phyloP scores from a whole-genome alignment of 2,888 invertebrate species.

The Octonoba sinensis region DNA sequence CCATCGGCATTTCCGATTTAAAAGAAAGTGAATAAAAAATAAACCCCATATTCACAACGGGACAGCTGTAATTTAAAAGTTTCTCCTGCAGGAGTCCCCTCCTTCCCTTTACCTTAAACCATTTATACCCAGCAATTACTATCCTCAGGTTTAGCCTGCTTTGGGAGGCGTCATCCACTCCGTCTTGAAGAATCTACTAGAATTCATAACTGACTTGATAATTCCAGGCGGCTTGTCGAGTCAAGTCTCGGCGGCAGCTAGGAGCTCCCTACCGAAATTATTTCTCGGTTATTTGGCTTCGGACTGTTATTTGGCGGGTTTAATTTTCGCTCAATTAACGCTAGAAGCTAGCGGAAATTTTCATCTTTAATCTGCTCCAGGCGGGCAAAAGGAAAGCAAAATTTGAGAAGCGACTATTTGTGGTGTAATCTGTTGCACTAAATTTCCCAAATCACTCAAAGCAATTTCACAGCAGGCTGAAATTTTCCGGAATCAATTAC shows the following conservation, averaged over 20 bases:
- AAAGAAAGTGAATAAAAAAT: neutral
- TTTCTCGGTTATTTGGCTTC: neutral
- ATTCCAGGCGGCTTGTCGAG: constrained; percentile 30
- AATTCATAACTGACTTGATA: constrained; percentile 43
- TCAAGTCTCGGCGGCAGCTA: neutral
- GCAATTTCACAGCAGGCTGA: no score
- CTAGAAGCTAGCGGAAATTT: no score
- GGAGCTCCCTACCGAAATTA: constrained; percentile 1
- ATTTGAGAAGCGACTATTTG: no score
- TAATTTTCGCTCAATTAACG: neutral
- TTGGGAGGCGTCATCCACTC: constrained; percentile 45
- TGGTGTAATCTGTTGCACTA: no score
- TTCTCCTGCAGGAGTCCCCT: constrained; percentile 12
- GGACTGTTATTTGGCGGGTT: constrained; percentile 1
- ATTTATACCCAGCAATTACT: constrained; percentile 40
- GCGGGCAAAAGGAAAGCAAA: no score
- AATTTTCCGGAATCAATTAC: no score
- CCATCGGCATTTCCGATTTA: no score
- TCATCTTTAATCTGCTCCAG: no score
- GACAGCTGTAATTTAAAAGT: constrained; percentile 19
- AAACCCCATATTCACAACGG: neutral
- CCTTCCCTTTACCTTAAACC: constrained; percentile 11
- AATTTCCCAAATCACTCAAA: no score
- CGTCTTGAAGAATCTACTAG: constrained; percentile 26
- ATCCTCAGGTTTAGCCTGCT: constrained; percentile 15